Evolutionary conservation across 2,888 invertebrate species (phyloP).

Genomic region (Physocephala rufipes): DNA sequence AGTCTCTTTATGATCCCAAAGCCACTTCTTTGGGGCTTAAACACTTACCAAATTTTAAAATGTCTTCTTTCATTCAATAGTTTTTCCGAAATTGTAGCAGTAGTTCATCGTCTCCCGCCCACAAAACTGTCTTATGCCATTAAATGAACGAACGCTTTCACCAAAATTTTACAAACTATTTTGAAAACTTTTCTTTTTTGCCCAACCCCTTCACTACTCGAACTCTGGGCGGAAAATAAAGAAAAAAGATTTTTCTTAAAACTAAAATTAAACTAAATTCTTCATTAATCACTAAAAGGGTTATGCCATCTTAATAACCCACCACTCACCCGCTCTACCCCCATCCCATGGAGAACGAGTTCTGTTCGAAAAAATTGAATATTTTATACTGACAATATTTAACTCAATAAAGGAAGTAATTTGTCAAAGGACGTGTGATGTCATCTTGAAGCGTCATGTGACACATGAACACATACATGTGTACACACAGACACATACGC

Average conservation of each 20-base stretch:
- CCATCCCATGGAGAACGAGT: background rate
- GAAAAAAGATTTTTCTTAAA: background rate
- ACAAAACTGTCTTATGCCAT: too few species aligned
- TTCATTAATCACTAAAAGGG: slow-evolving; percentile 17
- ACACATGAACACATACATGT: background rate
- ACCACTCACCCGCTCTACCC: background rate
- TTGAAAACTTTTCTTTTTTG: background rate
- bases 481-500: too few species aligned
- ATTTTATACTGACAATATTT: background rate
- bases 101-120: too few species aligned
- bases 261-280: slow-evolving; percentile 26
- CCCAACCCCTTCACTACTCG: too few species aligned
- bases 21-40: too few species aligned
- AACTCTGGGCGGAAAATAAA: background rate
- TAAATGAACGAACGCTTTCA: background rate
- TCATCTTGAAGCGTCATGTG: too few species aligned
- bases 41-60: too few species aligned
- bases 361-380: background rate
- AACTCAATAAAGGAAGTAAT: slow-evolving; percentile 26
- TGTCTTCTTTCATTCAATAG: too few species aligned
- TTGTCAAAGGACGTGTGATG: slow-evolving; percentile 28
- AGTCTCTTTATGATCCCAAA: too few species aligned
- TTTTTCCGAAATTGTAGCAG: too few species aligned
- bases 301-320: background rate
- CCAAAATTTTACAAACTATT: too few species aligned